Conservation (phyloP, 1,140 invertebrate genomes). For the Zaprionus taronus region DNA sequence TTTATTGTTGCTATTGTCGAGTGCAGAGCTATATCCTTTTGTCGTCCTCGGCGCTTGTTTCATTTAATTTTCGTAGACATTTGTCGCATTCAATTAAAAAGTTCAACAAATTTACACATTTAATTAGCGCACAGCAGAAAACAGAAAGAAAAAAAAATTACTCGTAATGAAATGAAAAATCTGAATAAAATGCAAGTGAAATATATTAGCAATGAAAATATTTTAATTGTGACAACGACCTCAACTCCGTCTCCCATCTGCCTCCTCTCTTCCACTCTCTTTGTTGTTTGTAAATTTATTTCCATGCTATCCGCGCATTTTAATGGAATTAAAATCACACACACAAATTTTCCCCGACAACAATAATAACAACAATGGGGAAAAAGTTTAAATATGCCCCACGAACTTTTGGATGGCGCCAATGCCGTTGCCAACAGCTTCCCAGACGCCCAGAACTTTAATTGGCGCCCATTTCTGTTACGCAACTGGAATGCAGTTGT, state of each 20-base stretch:
- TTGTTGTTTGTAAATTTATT: conserved; percentile 50
- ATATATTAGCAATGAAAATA: conserved; percentile 81
- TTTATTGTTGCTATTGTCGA: conserved; percentile 10
- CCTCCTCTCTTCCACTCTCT: conserved; percentile 4
- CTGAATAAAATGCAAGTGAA: conserved; percentile 49
- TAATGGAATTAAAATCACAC: conserved; percentile 80
- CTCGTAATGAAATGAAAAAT: conserved; percentile 33
- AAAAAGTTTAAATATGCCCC: conserved; percentile 76
- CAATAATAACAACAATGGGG: conserved; percentile 37
- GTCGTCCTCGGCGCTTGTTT: conserved; percentile 51
- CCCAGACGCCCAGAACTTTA: conserved; percentile 72
- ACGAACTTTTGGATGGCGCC: conserved; percentile 70
- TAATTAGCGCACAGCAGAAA: conserved; percentile 66
- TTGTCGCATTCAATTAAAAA: conserved; percentile 81
- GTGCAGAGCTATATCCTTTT: conserved; percentile 41
- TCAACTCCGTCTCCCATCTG: conserved; percentile 14
- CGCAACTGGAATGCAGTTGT: conserved; percentile 83
- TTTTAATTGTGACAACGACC: conserved; percentile 69
- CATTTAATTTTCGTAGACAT: conserved; percentile 76
- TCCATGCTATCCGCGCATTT: conserved; percentile 67
- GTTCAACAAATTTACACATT: conserved; percentile 78
- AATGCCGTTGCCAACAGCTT: conserved; percentile 36
- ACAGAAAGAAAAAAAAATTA: conserved; percentile 30
- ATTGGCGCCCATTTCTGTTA: conserved; percentile 80
- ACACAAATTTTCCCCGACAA: conserved; percentile 49